phyloP scores from a whole-genome alignment of 2,888 invertebrate genomes.

The Priocnemis perturbator region DNA sequence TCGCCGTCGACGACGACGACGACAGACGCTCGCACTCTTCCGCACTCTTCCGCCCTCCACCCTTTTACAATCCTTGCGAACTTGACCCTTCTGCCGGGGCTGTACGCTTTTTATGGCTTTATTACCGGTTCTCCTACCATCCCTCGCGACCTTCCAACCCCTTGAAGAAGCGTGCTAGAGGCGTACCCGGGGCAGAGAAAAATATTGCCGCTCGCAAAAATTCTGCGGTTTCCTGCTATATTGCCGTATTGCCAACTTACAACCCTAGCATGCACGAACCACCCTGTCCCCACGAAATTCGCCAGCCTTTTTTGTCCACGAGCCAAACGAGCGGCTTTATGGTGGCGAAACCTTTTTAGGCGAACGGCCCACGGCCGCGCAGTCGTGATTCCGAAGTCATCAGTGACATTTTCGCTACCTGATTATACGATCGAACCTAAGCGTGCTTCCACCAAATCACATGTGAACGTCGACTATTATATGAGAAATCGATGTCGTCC shows the following conservation, averaged over 20 bases:
- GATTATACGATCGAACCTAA: too few species aligned
- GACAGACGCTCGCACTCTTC: slow-evolving; percentile 11
- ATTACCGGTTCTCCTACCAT: slow-evolving; percentile 47
- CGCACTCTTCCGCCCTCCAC: slow-evolving; percentile 51
- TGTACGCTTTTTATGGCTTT: slow-evolving; percentile 68
- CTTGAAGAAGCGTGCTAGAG: slow-evolving; percentile 39
- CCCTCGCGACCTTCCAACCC: slow-evolving; percentile 51
- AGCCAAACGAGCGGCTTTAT: slow-evolving; percentile 68
- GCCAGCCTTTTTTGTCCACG: slow-evolving; percentile 52
- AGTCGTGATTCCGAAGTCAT: too few species aligned
- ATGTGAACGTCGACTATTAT: too few species aligned
- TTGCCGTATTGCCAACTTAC: slow-evolving; percentile 45
- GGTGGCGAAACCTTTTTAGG: slow-evolving; percentile 49
- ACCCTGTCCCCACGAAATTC: slow-evolving; percentile 16
- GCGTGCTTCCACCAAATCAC: too few species aligned
- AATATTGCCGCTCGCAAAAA: slow-evolving; percentile 60
- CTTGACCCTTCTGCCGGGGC: slow-evolving; percentile 69
- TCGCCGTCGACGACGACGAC: neutral
- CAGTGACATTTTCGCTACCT: too few species aligned
- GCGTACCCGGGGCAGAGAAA: slow-evolving; percentile 43
- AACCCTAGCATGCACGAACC: slow-evolving; percentile 35
- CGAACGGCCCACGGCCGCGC: neutral
- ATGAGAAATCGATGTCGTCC: too few species aligned
- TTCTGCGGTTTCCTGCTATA: slow-evolving; percentile 63
- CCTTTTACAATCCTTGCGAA: slow-evolving; percentile 71